Conservation (phyloP, 2,113 vertebrate species). For the Microcebus tavaratra region DNA sequence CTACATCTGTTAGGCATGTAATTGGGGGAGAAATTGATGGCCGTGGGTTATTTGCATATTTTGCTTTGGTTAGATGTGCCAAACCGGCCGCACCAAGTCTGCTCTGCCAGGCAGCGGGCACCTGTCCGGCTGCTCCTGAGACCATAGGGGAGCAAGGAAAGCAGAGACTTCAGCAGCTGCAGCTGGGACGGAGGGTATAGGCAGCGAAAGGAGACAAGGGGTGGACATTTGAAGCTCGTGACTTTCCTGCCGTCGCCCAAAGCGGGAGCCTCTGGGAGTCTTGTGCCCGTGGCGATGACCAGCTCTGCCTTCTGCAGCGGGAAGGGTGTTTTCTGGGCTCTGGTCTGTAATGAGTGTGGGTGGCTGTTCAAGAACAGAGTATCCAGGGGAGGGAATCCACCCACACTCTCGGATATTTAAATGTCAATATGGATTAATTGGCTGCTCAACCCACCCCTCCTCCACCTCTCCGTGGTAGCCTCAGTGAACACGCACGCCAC, state of each 20-base stretch:
- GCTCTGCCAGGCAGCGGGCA: fast-evolving
- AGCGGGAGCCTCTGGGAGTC: conserved; percentile 28
- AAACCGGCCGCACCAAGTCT: not conserved
- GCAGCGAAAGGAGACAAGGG: fast-evolving
- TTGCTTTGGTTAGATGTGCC: not conserved
- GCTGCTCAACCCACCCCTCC: conserved; percentile 45
- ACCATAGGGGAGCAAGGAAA: not conserved
- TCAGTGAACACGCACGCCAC: conserved; percentile 27
- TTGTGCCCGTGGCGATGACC: not conserved
- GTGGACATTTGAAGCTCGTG: not conserved
- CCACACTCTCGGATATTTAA: conserved; percentile 79
- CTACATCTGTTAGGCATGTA: not conserved
- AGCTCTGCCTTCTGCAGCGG: conserved; percentile 12
- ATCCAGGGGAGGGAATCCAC: conserved; percentile 75
- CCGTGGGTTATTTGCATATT: not conserved
- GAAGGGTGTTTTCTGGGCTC: conserved; percentile 61
- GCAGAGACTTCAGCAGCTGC: not conserved
- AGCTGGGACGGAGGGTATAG: not conserved
- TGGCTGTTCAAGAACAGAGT: conserved; percentile 60
- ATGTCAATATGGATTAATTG: conserved; percentile 84
- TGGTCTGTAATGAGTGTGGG: conserved; percentile 76
- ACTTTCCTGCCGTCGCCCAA: not conserved
- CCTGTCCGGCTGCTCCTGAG: not conserved
- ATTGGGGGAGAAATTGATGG: not conserved
- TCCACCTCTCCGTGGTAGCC: conserved; percentile 60